Percentiles rank a stretch among this genome's conserved stretches.
Conservation (phyloP, 2,888 invertebrate species). For the Formica aserva region DNA sequence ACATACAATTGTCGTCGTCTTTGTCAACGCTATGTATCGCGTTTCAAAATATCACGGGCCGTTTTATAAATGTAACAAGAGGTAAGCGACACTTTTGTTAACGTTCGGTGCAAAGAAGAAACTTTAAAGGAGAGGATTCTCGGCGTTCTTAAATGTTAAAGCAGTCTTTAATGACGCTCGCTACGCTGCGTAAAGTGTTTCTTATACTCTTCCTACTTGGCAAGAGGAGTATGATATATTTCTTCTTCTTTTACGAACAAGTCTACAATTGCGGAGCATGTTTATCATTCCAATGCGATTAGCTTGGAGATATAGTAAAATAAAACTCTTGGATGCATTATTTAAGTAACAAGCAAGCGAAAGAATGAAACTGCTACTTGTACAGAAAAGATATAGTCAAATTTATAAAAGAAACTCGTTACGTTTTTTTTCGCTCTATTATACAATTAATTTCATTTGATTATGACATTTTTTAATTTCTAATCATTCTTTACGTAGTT, state of each 20-base stretch:
- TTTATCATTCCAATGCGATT: neutral
- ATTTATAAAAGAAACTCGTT: neutral
- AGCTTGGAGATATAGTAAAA: neutral
- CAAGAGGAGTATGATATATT: neutral
- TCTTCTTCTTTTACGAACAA: neutral
- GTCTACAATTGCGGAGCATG: neutral
- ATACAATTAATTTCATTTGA: neutral
- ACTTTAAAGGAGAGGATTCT: slow-evolving; percentile 20
- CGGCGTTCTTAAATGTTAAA: slow-evolving; percentile 41
- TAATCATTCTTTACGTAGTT: neutral
- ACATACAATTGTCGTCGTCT: neutral
- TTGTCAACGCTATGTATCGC: slow-evolving; percentile 9
- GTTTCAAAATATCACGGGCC: neutral
- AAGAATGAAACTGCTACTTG: neutral
- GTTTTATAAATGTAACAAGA: slow-evolving; percentile 19
- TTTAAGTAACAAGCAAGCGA: neutral
- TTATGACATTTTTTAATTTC: neutral
- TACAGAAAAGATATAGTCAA: neutral
- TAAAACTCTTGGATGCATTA: neutral
- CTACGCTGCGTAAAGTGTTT: slow-evolving; percentile 23
- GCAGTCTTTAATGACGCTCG: slow-evolving; percentile 33
- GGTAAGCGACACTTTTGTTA: slow-evolving; percentile 40
- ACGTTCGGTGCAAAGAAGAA: slow-evolving; percentile 15
- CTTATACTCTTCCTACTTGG: neutral
- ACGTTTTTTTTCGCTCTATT: neutral